A percentile compares a stretch with the other conserved stretches of the same genome.
Conservation (phyloP, 2,113 vertebrate species). For the Glaucomys volans region DNA sequence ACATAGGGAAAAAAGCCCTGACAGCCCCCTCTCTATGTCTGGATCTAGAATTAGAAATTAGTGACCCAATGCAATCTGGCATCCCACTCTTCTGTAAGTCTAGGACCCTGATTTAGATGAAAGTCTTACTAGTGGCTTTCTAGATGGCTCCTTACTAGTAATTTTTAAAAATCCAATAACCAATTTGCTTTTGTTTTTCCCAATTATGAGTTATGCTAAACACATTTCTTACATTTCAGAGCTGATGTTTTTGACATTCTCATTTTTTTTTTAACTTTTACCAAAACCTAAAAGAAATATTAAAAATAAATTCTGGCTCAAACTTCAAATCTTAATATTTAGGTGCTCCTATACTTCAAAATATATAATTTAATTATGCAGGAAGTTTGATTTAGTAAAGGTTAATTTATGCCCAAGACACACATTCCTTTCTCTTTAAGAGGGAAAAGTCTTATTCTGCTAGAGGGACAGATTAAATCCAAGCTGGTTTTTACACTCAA, state of each 20-base stretch:
- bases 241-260: background rate
- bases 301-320: background rate
- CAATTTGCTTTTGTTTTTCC: background rate
- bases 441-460: constrained; percentile 35
- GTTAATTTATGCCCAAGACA: constrained; percentile 57
- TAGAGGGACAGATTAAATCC: constrained; percentile 28
- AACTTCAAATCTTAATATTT: background rate
- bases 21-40: background rate
- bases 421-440: constrained; percentile 40
- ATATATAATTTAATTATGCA: constrained; percentile 39
- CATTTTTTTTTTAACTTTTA: background rate
- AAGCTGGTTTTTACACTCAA: constrained; percentile 47
- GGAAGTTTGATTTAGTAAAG: constrained; percentile 46
- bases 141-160: background rate
- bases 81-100: background rate
- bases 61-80: background rate
- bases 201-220: background rate
- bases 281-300: constrained; percentile 44
- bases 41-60: background rate
- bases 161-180: constrained; percentile 18
- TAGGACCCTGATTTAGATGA: background rate
- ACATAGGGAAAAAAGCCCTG: background rate
- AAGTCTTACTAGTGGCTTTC: no score
- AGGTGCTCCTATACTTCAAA: constrained; percentile 45
- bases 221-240: constrained; percentile 7